Percentiles rank a stretch among this genome's conserved stretches.
Evolutionary conservation across 2,113 vertebrate genomes (phyloP).

Genomic region (Eupsittula cactorum): DNA sequence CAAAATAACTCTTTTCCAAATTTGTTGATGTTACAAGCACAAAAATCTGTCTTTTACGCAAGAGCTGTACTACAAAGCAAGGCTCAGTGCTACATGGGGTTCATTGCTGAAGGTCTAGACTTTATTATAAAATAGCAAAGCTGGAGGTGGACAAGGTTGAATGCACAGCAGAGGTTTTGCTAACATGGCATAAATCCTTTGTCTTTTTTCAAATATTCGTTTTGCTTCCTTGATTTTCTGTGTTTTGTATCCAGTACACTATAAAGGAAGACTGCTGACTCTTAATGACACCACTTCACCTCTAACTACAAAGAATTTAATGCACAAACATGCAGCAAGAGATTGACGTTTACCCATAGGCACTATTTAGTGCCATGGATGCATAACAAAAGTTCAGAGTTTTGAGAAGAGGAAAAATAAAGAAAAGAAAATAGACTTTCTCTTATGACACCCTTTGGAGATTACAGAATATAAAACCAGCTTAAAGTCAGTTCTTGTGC

Average conservation of each 20-base stretch:
- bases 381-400: not conserved
- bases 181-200: not conserved
- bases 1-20: not conserved
- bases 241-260: not conserved
- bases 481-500: not conserved
- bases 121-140: not conserved
- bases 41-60: not conserved
- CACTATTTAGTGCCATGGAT: not conserved
- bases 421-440: not conserved
- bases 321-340: not conserved
- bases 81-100: not conserved
- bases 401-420: not conserved
- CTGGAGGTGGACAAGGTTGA: not conserved
- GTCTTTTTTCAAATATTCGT: not conserved
- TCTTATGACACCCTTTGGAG: not conserved
- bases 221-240: not conserved
- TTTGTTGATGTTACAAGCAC: not conserved
- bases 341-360: constrained; percentile 30
- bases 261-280: not conserved
- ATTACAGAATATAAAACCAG: not conserved
- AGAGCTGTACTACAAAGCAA: not conserved
- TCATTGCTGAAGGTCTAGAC: not conserved
- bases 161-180: not conserved
- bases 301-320: constrained; percentile 31
- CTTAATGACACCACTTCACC: constrained; percentile 5